A percentile compares a stretch with the other conserved stretches of the same genome.
phyloP scores from a whole-genome alignment of 2,888 invertebrate genomes.

The Leptogaster cylindrica region DNA sequence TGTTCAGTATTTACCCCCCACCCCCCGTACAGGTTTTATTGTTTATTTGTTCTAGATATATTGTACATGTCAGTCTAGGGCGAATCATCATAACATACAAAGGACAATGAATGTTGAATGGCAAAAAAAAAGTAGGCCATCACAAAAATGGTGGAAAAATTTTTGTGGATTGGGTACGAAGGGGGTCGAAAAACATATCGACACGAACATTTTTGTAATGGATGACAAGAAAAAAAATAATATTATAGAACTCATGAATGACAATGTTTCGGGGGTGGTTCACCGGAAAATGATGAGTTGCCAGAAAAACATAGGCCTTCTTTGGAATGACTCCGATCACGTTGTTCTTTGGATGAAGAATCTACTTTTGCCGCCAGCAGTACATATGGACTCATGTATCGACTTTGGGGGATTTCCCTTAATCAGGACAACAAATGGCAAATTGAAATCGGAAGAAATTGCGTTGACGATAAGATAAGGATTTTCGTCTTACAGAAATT shows the following conservation, averaged over 20 bases:
- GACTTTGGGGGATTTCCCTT: conserved; percentile 18
- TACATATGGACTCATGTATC: neutral
- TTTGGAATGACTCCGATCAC: neutral
- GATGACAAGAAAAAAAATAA: conserved; percentile 25
- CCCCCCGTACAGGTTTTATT: conserved; percentile 9
- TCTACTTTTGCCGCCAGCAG: conserved; percentile 23
- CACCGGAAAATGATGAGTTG: conserved; percentile 36
- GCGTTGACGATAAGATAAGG: conserved; percentile 37
- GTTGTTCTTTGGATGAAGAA: neutral
- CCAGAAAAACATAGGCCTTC: conserved; percentile 25
- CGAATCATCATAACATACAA: too few relatives aligned
- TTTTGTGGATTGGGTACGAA: neutral
- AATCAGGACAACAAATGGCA: conserved; percentile 36
- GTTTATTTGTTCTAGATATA: conserved; percentile 38
- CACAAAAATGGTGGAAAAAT: too few relatives aligned
- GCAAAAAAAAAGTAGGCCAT: neutral
- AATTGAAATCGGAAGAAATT: conserved; percentile 37
- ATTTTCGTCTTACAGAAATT: conserved; percentile 18
- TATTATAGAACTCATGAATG: conserved; percentile 13
- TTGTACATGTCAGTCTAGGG: conserved; percentile 3
- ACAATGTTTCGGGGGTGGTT: conserved; percentile 28
- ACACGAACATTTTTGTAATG: conserved; percentile 17
- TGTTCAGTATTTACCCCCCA: neutral
- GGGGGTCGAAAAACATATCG: conserved; percentile 9
- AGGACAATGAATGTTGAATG: neutral